phyloP scores from a whole-genome alignment of 1,140 invertebrate genomes.

The Euwallacea fornicatus region DNA sequence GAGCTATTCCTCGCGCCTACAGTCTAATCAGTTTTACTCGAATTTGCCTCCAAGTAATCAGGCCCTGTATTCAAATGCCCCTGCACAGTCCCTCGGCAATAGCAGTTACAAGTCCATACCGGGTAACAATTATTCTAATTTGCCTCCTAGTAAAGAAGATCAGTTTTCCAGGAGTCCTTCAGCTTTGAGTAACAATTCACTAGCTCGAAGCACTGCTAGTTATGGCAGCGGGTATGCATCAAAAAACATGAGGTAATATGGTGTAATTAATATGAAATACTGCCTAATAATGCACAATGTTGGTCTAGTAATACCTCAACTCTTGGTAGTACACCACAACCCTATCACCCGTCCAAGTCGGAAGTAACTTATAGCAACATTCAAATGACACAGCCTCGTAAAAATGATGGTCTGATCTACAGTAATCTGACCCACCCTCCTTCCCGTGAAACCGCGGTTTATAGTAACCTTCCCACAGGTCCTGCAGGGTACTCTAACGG shows the following conservation, averaged over 20 bases:
- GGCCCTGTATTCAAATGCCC: constrained; percentile 40
- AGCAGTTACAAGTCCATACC: constrained; percentile 9
- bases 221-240: constrained; percentile 34
- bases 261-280: background rate
- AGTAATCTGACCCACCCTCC: constrained; percentile 57
- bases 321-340: constrained; percentile 50
- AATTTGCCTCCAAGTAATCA: constrained; percentile 40
- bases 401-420: constrained; percentile 59
- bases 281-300: background rate
- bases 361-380: constrained; percentile 53
- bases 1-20: constrained; percentile 54
- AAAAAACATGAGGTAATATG: constrained; percentile 36
- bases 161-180: constrained; percentile 39
- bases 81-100: constrained; percentile 13
- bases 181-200: constrained; percentile 37
- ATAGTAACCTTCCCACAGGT: constrained; percentile 57
- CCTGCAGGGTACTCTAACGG: constrained; percentile 56
- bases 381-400: constrained; percentile 46
- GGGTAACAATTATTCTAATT: constrained; percentile 44
- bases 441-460: constrained; percentile 54
- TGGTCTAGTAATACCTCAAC: constrained; percentile 29
- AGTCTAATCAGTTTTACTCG: constrained; percentile 46
- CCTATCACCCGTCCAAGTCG: constrained; percentile 51
- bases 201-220: constrained; percentile 29
- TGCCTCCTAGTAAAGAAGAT: constrained; percentile 34